Evolutionary conservation across 2,888 invertebrate genomes (phyloP).

Genomic region (Therioaphis trifolii): DNA sequence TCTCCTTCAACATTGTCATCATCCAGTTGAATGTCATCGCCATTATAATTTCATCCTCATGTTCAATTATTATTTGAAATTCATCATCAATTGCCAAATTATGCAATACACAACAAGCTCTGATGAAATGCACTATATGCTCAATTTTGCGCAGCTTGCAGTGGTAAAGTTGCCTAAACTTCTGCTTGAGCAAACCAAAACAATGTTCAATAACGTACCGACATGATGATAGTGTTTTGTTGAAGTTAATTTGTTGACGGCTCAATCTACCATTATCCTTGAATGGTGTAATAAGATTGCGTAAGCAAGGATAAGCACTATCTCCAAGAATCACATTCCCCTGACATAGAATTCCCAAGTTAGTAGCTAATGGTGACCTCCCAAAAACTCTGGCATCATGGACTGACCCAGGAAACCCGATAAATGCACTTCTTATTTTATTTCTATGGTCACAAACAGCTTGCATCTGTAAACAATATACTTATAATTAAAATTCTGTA

Average conservation of each 20-base stretch:
- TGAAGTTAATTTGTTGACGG: constrained; percentile 48
- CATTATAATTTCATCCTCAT: constrained; percentile 31
- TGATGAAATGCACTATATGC: constrained; percentile 26
- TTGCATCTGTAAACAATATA: constrained; percentile 43
- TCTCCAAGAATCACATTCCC: constrained; percentile 57
- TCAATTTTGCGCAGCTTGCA: constrained; percentile 32
- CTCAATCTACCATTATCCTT: constrained; percentile 61
- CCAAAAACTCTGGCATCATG: constrained; percentile 64
- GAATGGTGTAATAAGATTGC: constrained; percentile 47
- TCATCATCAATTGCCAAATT: constrained; percentile 43
- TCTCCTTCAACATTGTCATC: constrained; percentile 35
- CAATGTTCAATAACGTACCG: constrained; percentile 52
- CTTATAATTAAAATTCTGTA: constrained; percentile 30
- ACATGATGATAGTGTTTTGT: constrained; percentile 35
- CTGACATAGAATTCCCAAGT: neutral
- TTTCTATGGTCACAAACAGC: constrained; percentile 53
- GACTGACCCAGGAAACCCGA: constrained; percentile 63
- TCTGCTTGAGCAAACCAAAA: constrained; percentile 59
- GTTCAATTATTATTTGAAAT: constrained; percentile 15
- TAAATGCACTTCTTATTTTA: constrained; percentile 59
- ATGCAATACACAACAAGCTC: constrained; percentile 50
- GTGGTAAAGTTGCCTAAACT: constrained; percentile 52
- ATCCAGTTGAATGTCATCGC: constrained; percentile 6
- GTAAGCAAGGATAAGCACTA: constrained; percentile 49
- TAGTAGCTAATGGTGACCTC: constrained; percentile 27